These are phyloP conservation scores for Trachops cirrhosus DNA, from an alignment of 2,797 vertebrate species.

Conservation along the genomic window DNA sequence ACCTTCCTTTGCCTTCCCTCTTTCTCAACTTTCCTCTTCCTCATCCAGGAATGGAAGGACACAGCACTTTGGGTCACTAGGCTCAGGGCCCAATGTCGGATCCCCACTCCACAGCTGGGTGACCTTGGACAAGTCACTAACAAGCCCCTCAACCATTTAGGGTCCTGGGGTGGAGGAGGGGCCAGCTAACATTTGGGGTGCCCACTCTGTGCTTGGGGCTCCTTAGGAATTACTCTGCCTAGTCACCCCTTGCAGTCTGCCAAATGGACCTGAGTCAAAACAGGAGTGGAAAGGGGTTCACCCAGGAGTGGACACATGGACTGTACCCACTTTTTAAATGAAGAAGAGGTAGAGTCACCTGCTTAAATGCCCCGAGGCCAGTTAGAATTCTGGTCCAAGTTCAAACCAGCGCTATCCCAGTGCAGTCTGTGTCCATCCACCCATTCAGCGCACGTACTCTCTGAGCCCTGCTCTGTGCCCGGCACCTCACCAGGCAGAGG, in stretches of 20 bases:
- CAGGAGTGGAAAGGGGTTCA: not conserved
- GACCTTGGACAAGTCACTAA: not conserved
- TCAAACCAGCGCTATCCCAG: not conserved
- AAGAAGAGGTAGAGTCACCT: not conserved
- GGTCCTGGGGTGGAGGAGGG: not conserved
- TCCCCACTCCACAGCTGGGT: not conserved
- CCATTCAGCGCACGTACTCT: not conserved
- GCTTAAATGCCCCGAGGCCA: not conserved
- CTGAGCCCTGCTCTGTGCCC: not conserved
- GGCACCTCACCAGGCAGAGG: not conserved
- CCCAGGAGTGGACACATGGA: not conserved
- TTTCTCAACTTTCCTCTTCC: not conserved
- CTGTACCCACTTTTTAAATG: not conserved
- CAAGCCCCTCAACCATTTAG: not conserved
- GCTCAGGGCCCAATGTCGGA: not conserved
- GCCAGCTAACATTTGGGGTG: not conserved
- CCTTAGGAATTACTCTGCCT: not conserved
- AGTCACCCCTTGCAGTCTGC: not conserved
- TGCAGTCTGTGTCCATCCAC: accelerated
- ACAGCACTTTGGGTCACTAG: not conserved
- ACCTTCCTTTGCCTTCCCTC: not conserved
- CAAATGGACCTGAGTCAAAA: not conserved
- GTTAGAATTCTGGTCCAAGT: not conserved
- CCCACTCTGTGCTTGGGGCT: not conserved
- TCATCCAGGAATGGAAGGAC: not conserved